Percentiles rank a stretch among this genome's conserved stretches.
Conservation (phyloP, 2,888 invertebrate species). For the Cataglyphis altisquamis region DNA sequence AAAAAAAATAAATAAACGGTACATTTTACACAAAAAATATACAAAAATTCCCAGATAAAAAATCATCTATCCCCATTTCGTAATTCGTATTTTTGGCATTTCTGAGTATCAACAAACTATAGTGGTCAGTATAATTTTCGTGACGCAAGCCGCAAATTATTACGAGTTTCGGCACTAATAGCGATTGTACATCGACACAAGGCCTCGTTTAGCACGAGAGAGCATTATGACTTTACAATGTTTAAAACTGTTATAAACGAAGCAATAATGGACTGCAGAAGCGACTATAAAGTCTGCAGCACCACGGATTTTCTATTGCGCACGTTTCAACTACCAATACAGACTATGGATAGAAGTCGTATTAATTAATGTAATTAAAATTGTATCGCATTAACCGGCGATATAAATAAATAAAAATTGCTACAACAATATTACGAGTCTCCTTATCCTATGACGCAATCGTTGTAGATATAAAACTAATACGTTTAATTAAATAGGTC, state of each 20-base stretch:
- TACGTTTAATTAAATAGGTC: neutral
- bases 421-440: neutral
- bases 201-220: conserved; percentile 75
- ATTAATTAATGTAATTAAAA: conserved; percentile 14
- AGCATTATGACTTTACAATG: conserved; percentile 83
- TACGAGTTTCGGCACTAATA: conserved; percentile 65
- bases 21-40: neutral
- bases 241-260: conserved; percentile 85
- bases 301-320: conserved; percentile 29
- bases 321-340: neutral
- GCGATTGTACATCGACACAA: conserved; percentile 69
- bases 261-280: conserved; percentile 86
- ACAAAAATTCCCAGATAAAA: neutral
- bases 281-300: conserved; percentile 79
- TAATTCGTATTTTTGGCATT: conserved; percentile 39
- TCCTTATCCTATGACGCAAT: neutral
- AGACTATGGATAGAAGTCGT: conserved; percentile 3
- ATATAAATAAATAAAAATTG: neutral
- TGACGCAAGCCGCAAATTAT: conserved; percentile 77
- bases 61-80: neutral
- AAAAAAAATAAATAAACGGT: neutral
- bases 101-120: conserved; percentile 47
- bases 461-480: neutral
- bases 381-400: neutral
- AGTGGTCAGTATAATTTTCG: conserved; percentile 65